Percentiles rank a stretch among this genome's conserved stretches.
These are phyloP conservation scores for Lagocephalus sceleratus DNA, from an alignment of 2,797 vertebrate genomes.

Conservation along the genomic window DNA sequence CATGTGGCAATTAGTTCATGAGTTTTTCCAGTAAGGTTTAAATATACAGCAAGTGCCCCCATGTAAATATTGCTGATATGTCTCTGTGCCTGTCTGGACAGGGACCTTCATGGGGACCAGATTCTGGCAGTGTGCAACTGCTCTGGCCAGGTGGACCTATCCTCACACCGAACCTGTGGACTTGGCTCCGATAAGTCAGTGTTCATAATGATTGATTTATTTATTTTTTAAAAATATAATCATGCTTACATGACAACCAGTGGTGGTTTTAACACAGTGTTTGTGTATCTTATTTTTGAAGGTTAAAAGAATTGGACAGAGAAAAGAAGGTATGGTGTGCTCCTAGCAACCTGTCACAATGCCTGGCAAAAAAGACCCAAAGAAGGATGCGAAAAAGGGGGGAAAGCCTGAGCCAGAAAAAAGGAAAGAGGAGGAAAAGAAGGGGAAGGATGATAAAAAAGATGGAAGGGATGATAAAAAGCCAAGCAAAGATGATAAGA, in stretches of 20 bases:
- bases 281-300: constrained; percentile 30
- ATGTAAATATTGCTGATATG: background rate
- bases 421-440: constrained; percentile 71
- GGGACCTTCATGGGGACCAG: constrained; percentile 67
- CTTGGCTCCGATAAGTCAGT: constrained; percentile 52
- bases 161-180: constrained; percentile 43
- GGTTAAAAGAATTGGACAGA: constrained; percentile 37
- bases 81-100: constrained; percentile 23
- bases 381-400: constrained; percentile 72
- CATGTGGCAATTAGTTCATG: background rate
- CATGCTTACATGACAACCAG: background rate
- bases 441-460: constrained; percentile 69
- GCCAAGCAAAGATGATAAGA: constrained; percentile 60
- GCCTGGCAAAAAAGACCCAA: constrained; percentile 75
- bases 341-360: constrained; percentile 62
- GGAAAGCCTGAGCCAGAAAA: constrained; percentile 66
- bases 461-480: constrained; percentile 66
- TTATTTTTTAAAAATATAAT: background rate
- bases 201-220: background rate
- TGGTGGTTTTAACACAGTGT: constrained; percentile 8
- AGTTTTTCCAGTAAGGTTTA: background rate
- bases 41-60: background rate
- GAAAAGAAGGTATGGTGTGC: constrained; percentile 68
- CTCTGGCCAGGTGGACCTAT: constrained; percentile 55
- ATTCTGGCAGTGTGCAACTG: constrained; percentile 38